A percentile compares a stretch with the other conserved stretches of the same genome.
Conservation (phyloP, 2,797 vertebrate genomes). For the Pipistrellus nathusii region DNA sequence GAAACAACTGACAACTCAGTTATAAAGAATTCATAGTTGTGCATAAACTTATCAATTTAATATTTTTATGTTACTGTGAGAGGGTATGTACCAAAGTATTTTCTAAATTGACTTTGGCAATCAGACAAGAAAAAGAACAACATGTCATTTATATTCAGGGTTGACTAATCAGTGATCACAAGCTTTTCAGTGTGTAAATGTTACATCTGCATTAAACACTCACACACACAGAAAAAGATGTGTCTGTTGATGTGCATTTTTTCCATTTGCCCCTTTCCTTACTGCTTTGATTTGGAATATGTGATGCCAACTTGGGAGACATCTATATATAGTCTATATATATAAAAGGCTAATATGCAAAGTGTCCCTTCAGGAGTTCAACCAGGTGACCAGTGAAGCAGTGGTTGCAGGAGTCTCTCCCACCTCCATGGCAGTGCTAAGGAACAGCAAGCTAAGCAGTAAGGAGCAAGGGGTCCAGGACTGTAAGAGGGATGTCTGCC, state of each 20-base stretch:
- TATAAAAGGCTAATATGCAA: too few relatives aligned
- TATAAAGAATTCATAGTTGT: slow-evolving; percentile 55
- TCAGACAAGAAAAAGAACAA: slow-evolving; percentile 30
- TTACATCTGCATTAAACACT: background rate
- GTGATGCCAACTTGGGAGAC: background rate
- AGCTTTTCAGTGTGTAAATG: background rate
- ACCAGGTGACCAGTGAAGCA: too few relatives aligned
- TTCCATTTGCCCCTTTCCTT: slow-evolving; percentile 45
- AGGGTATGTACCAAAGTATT: slow-evolving; percentile 46
- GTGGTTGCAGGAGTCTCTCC: too few relatives aligned
- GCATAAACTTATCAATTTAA: slow-evolving; percentile 55
- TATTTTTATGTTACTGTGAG: slow-evolving; percentile 53
- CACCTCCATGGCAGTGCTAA: too few relatives aligned
- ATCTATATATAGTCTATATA: background rate
- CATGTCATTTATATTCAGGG: background rate
- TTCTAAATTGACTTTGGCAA: slow-evolving; percentile 42
- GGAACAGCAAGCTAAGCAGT: too few relatives aligned
- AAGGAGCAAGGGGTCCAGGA: too few relatives aligned
- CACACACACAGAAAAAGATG: background rate
- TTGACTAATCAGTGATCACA: background rate
- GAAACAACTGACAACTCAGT: slow-evolving; percentile 28
- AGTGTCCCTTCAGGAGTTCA: too few relatives aligned
- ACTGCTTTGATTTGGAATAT: background rate
- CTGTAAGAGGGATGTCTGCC: too few relatives aligned
- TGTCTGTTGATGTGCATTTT: background rate